Conservation (phyloP, 2,888 invertebrate species). For the Tanypteryx hageni region DNA sequence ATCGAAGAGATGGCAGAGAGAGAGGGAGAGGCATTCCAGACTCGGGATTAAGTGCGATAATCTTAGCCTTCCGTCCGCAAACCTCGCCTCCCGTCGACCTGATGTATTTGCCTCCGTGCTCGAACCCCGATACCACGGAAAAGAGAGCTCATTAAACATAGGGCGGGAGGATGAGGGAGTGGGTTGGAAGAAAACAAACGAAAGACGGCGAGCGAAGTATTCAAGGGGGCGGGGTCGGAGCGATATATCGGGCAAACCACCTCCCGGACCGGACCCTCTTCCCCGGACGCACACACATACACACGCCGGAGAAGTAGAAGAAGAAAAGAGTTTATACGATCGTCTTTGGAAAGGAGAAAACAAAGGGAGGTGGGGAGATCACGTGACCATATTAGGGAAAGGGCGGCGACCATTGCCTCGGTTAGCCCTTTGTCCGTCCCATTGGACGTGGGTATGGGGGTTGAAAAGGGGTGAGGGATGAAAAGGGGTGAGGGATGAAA, state of each 20-base stretch:
- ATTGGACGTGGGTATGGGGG: slow-evolving; percentile 46
- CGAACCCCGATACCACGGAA: background rate
- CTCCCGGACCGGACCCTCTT: background rate
- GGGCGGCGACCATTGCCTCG: slow-evolving; percentile 59
- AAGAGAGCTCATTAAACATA: background rate
- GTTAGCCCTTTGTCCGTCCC: slow-evolving; percentile 55
- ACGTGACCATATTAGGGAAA: slow-evolving; percentile 59
- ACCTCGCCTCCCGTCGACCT: background rate
- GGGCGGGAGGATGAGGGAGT: background rate
- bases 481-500: background rate
- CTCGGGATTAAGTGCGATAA: slow-evolving; percentile 10
- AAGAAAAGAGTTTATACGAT: background rate
- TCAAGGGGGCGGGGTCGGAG: slow-evolving; percentile 23
- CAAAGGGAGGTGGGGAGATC: background rate
- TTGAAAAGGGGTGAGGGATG: background rate
- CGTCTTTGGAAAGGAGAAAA: background rate
- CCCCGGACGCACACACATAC: too few species aligned
- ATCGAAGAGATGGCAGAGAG: background rate
- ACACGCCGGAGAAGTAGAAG: background rate
- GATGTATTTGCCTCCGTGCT: slow-evolving; percentile 12
- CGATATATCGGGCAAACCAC: slow-evolving; percentile 22
- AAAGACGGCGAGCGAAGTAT: background rate
- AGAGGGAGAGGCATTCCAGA: background rate
- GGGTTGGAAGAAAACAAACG: background rate
- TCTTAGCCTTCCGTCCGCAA: background rate